These are phyloP conservation scores for Lepisosteus osseus DNA, from an alignment of 2,113 vertebrate genomes.

Conservation along the genomic window DNA sequence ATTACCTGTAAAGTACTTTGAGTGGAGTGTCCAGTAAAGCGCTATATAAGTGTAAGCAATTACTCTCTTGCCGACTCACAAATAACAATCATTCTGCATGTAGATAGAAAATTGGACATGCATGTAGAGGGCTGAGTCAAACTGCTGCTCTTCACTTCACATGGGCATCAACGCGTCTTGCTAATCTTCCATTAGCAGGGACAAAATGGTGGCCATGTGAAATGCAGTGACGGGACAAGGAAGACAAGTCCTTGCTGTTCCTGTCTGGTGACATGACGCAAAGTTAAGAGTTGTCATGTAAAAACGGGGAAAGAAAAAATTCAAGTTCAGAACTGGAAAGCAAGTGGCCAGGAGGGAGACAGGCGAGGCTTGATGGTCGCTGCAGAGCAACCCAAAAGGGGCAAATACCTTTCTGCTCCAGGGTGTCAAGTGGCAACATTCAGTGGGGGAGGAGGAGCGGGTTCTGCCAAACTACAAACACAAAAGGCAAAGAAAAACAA, in stretches of 20 bases:
- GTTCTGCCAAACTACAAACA: conserved; percentile 88
- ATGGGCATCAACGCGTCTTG: too few relatives aligned
- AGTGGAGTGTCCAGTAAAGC: too few relatives aligned
- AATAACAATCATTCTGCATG: too few relatives aligned
- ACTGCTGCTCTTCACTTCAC: too few relatives aligned
- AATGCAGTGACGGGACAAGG: too few relatives aligned
- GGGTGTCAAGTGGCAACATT: conserved; percentile 95
- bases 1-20: too few relatives aligned
- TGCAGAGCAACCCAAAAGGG: conserved; percentile 21
- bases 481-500: conserved; percentile 63
- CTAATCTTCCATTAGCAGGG: too few relatives aligned
- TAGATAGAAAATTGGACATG: too few relatives aligned
- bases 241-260: background rate
- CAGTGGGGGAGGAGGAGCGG: conserved; percentile 87
- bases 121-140: too few relatives aligned
- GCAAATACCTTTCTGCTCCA: conserved; percentile 98
- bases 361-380: background rate
- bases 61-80: too few relatives aligned
- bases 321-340: background rate
- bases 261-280: background rate
- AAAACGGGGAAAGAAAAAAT: background rate
- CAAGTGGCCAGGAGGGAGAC: background rate
- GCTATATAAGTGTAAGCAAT: too few relatives aligned
- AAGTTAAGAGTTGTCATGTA: background rate
- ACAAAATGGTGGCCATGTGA: too few relatives aligned